These are phyloP conservation scores for Antidorcas marsupialis DNA, from an alignment of 2,113 vertebrate genomes.

Conservation along the genomic window DNA sequence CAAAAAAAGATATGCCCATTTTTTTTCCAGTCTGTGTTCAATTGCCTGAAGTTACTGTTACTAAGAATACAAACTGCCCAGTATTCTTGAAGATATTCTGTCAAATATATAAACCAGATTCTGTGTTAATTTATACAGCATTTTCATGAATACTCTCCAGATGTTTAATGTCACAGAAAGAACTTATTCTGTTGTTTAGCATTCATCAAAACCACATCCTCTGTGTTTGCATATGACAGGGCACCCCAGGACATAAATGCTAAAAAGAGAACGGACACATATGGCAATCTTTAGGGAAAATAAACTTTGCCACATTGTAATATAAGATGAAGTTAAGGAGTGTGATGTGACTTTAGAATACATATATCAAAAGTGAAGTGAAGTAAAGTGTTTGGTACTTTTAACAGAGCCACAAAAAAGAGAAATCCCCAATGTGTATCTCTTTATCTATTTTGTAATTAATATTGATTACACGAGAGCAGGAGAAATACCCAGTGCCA, in stretches of 20 bases:
- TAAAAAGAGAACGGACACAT: constrained; percentile 28
- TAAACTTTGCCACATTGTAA: constrained; percentile 43
- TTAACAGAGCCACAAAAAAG: not conserved
- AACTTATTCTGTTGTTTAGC: not conserved
- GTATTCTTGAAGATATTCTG: not conserved
- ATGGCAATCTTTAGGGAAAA: not conserved
- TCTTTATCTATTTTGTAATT: constrained; percentile 7
- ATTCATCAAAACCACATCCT: constrained; percentile 33
- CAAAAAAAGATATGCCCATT: not conserved
- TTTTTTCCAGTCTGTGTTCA: not conserved
- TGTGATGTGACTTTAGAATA: constrained; percentile 15
- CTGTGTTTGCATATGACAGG: constrained; percentile 1
- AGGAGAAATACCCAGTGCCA: not conserved
- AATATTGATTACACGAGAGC: not conserved
- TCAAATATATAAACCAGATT: constrained; percentile 51
- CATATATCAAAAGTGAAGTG: not conserved
- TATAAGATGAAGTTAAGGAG: not conserved
- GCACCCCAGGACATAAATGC: not conserved
- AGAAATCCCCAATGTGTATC: not conserved
- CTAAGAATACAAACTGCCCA: constrained; percentile 44
- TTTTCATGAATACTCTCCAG: constrained; percentile 55
- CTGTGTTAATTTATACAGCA: not conserved
- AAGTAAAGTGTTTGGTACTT: not conserved
- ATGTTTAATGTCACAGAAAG: constrained; percentile 53
- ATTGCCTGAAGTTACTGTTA: constrained; percentile 23